Conservation (phyloP, 2,113 vertebrate genomes). For the Camelus dromedarius region DNA sequence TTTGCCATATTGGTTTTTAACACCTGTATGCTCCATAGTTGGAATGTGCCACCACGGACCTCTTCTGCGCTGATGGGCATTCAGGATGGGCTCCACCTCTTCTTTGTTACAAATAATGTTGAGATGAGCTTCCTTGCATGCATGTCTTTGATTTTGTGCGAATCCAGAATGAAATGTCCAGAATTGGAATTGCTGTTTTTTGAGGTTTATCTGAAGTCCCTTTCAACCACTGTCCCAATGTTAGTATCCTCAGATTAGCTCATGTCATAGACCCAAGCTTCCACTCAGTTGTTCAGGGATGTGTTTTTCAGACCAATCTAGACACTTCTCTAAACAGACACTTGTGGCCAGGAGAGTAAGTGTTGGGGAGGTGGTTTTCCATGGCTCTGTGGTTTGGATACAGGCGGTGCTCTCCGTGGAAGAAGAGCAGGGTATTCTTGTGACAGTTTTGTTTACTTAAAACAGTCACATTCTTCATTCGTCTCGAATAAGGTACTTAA, state of each 20-base stretch:
- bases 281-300: neutral
- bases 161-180: neutral
- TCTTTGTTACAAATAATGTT: neutral
- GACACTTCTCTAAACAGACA: slow-evolving; percentile 66
- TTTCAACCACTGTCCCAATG: neutral
- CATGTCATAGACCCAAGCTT: neutral
- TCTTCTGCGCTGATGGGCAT: neutral
- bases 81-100: neutral
- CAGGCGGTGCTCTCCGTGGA: neutral
- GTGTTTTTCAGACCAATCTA: slow-evolving; percentile 43
- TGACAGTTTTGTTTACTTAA: slow-evolving; percentile 67
- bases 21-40: neutral
- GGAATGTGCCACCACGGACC: neutral
- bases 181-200: neutral
- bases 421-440: slow-evolving; percentile 44
- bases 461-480: slow-evolving; percentile 12
- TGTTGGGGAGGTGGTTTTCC: slow-evolving; percentile 62
- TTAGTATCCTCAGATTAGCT: neutral
- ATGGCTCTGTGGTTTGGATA: slow-evolving; percentile 14
- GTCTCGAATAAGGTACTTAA: slow-evolving; percentile 44
- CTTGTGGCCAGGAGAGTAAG: slow-evolving; percentile 48
- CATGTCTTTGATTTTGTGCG: neutral
- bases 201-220: neutral
- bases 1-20: neutral
- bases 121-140: neutral